phyloP scores from a whole-genome alignment of 1,140 invertebrate genomes.

The Schmidtea mediterranea region DNA sequence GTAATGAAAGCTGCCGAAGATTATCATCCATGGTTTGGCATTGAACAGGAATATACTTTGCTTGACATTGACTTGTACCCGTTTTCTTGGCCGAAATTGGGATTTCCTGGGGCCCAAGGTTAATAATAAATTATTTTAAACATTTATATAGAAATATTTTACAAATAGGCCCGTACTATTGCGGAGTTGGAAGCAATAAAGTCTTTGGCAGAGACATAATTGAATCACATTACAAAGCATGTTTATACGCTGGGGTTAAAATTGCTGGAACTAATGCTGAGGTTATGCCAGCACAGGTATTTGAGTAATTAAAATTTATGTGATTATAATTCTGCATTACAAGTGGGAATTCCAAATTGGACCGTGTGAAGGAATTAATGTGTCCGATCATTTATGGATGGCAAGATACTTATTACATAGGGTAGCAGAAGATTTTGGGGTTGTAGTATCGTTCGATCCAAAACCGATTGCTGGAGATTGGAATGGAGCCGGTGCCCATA shows the following conservation, averaged over 20 bases:
- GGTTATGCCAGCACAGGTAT: slow-evolving; percentile 54
- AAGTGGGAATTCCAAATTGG: slow-evolving; percentile 24
- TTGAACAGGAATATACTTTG: slow-evolving; percentile 62
- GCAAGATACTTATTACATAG: slow-evolving; percentile 46
- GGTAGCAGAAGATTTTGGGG: slow-evolving; percentile 64
- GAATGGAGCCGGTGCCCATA: slow-evolving; percentile 64
- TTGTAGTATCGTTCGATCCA: slow-evolving; percentile 56
- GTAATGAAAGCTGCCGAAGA: slow-evolving; percentile 39
- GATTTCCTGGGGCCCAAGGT: slow-evolving; percentile 46
- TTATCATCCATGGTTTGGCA: slow-evolving; percentile 68
- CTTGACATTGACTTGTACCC: slow-evolving; percentile 54
- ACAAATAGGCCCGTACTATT: slow-evolving; percentile 57
- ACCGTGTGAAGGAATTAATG: slow-evolving; percentile 38
- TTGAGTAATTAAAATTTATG: too few species aligned
- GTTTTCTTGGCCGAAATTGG: slow-evolving; percentile 64
- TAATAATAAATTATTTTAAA: too few species aligned
- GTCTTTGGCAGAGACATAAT: slow-evolving; percentile 54
- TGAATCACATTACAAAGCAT: slow-evolving; percentile 44
- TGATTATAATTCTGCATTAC: too few species aligned
- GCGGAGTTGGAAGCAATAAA: slow-evolving; percentile 65
- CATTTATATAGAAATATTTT: too few species aligned
- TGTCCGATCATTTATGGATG: slow-evolving; percentile 68
- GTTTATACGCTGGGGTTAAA: slow-evolving; percentile 57
- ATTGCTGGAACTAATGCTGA: slow-evolving; percentile 71
- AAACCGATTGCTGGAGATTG: slow-evolving; percentile 55